phyloP scores from a whole-genome alignment of 2,888 invertebrate genomes.

The Antheraea yamamai region DNA sequence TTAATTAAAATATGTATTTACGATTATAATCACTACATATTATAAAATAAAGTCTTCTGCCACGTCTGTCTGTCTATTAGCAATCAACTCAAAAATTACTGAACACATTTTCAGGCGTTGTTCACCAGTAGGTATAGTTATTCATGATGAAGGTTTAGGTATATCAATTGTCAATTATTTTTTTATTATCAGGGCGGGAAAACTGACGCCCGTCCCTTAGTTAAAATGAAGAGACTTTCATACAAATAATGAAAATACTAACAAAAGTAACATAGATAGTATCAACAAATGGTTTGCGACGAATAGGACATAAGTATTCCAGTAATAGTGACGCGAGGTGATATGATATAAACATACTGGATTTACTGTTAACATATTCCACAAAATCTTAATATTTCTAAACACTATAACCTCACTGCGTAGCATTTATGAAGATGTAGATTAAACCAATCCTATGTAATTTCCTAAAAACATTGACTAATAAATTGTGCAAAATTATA shows the following conservation, averaged over 20 bases:
- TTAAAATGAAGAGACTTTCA: background rate
- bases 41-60: too few relatives aligned
- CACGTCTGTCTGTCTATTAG: too few relatives aligned
- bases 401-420: conserved; percentile 12
- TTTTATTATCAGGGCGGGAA: too few relatives aligned
- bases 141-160: too few relatives aligned
- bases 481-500: background rate
- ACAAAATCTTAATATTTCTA: background rate
- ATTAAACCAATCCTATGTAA: background rate
- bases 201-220: too few relatives aligned
- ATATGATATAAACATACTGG: background rate
- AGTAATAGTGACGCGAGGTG: background rate
- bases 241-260: background rate
- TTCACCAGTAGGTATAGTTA: too few relatives aligned
- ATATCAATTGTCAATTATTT: too few relatives aligned
- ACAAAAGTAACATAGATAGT: background rate
- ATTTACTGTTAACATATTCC: background rate
- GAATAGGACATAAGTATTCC: background rate
- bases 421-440: background rate
- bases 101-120: too few relatives aligned
- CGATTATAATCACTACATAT: background rate
- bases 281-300: background rate
- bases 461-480: background rate
- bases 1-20: background rate
- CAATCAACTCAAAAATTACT: too few relatives aligned